A percentile compares a stretch with the other conserved stretches of the same genome.
These are phyloP conservation scores for Trachelus tabidus DNA, from an alignment of 2,888 invertebrate genomes.

Conservation along the genomic window DNA sequence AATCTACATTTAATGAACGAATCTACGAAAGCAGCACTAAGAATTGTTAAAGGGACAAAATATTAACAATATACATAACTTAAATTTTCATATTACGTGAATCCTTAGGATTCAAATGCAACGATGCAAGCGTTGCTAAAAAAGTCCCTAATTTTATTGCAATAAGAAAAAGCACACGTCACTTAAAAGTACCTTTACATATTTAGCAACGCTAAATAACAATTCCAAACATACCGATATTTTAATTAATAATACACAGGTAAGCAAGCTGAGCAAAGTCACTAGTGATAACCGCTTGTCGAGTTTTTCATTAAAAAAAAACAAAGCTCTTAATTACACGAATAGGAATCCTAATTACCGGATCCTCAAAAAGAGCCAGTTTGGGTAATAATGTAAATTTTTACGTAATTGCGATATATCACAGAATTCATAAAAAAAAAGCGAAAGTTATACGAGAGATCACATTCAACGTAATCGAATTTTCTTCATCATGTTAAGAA, in stretches of 20 bases:
- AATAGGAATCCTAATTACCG: too few relatives aligned
- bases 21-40: neutral
- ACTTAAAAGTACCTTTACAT: too few relatives aligned
- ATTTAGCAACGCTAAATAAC: too few relatives aligned
- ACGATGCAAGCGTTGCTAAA: neutral
- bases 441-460: neutral
- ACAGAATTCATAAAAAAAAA: slow-evolving; percentile 28
- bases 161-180: neutral
- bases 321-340: too few relatives aligned
- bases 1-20: neutral
- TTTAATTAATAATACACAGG: too few relatives aligned
- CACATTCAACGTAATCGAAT: slow-evolving; percentile 61
- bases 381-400: neutral
- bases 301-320: too few relatives aligned
- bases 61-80: neutral
- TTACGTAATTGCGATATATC: slow-evolving; percentile 11
- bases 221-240: too few relatives aligned
- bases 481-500: slow-evolving; percentile 74
- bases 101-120: neutral
- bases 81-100: neutral
- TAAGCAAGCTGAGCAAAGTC: too few relatives aligned
- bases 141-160: neutral
- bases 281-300: too few relatives aligned
- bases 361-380: neutral
- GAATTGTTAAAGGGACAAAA: neutral